A percentile compares a stretch with the other conserved stretches of the same genome.
These are phyloP conservation scores for Pagrus major DNA, from an alignment of 2,113 vertebrate genomes.

Conservation along the genomic window DNA sequence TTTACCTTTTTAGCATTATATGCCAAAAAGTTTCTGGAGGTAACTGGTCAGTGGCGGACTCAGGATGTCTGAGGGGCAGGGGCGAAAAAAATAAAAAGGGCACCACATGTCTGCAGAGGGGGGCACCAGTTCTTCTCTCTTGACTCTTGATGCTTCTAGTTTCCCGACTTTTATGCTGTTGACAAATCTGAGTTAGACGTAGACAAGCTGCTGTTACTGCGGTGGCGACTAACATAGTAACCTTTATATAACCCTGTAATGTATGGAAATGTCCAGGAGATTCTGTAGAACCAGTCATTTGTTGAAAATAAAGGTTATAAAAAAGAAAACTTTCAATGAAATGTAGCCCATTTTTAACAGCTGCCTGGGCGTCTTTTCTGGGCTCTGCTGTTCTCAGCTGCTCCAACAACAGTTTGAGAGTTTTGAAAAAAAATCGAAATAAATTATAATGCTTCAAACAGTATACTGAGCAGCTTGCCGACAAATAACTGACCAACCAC, in stretches of 20 bases:
- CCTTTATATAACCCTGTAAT: not conserved
- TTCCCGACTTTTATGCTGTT: not conserved
- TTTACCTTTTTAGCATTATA: not conserved
- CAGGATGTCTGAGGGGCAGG: too few species aligned
- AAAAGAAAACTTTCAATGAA: not conserved
- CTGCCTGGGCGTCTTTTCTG: too few species aligned
- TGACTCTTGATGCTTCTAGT: not conserved
- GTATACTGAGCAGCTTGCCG: too few species aligned
- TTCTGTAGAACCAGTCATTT: not conserved
- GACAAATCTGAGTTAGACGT: not conserved
- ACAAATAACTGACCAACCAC: not conserved
- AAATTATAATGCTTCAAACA: too few species aligned
- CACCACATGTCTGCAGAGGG: too few species aligned
- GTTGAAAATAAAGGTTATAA: not conserved
- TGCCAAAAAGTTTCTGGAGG: not conserved
- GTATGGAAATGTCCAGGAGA: not conserved
- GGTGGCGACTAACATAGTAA: not conserved
- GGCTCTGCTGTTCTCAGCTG: too few species aligned
- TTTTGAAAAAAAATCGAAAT: too few species aligned
- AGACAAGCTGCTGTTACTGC: not conserved
- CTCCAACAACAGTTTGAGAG: too few species aligned
- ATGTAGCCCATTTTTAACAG: too few species aligned
- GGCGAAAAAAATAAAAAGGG: too few species aligned
- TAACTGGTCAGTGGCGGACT: too few species aligned
- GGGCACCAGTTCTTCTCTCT: too few species aligned